Conservation (phyloP, 1,140 invertebrate species). For the Cyclina sinensis region DNA sequence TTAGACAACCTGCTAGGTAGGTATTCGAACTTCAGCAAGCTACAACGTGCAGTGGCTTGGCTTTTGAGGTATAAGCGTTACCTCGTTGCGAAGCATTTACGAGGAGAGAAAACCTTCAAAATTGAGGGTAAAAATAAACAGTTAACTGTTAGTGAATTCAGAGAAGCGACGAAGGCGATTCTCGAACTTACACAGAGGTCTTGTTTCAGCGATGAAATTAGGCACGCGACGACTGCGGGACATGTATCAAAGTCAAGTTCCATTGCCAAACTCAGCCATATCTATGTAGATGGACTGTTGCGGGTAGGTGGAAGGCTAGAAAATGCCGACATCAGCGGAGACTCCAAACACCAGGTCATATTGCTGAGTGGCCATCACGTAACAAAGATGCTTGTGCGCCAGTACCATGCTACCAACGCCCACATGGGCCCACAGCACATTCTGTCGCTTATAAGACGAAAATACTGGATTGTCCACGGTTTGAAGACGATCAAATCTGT, state of each 20-base stretch:
- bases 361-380: constrained; percentile 30
- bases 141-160: constrained; percentile 35
- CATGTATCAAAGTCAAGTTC: constrained; percentile 22
- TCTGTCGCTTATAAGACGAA: constrained; percentile 16
- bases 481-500: background rate
- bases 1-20: constrained; percentile 19
- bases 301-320: constrained; percentile 56
- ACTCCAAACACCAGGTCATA: constrained; percentile 48
- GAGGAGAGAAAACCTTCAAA: background rate
- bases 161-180: constrained; percentile 38
- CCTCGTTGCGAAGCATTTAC: background rate
- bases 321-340: constrained; percentile 7
- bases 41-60: constrained; percentile 43
- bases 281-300: constrained; percentile 25
- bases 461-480: constrained; percentile 61
- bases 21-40: constrained; percentile 41
- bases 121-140: background rate
- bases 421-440: constrained; percentile 32
- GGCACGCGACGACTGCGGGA: background rate
- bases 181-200: constrained; percentile 29
- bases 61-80: constrained; percentile 9
- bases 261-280: constrained; percentile 39
- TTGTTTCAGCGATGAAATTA: background rate
- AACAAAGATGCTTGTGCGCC: background rate
- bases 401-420: constrained; percentile 21